phyloP scores from a whole-genome alignment of 2,113 vertebrate species.

The Globicephala melas region DNA sequence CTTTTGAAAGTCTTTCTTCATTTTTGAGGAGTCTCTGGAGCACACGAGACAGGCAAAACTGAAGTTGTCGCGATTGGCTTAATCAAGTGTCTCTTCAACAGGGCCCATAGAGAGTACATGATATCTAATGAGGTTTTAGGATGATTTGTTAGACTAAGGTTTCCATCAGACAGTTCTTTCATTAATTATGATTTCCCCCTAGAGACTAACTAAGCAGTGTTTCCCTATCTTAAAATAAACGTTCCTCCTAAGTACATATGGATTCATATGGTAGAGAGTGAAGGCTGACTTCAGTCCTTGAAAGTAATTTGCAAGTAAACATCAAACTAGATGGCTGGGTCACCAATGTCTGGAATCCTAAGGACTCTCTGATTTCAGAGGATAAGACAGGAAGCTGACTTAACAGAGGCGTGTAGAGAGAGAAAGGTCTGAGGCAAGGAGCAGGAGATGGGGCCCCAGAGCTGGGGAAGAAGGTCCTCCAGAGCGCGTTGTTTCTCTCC shows the following conservation, averaged over 20 bases:
- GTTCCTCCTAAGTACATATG: not conserved
- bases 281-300: not conserved
- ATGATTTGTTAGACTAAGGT: constrained; percentile 62
- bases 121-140: constrained; percentile 51
- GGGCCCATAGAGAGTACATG: constrained; percentile 37
- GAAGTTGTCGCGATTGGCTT: constrained; percentile 47
- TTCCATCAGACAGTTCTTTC: constrained; percentile 47
- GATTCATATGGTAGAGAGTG: not conserved
- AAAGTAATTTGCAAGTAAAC: constrained; percentile 22
- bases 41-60: constrained; percentile 21
- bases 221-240: constrained; percentile 34
- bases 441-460: not conserved
- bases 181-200: constrained; percentile 42
- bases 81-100: constrained; percentile 54
- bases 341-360: not conserved
- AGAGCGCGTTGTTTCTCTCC: not conserved
- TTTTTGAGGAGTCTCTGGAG: constrained; percentile 35
- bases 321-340: not conserved
- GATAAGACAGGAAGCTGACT: not conserved
- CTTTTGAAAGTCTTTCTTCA: constrained; percentile 23
- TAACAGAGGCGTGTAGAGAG: not conserved
- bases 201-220: not conserved
- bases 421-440: not conserved
- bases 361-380: not conserved
- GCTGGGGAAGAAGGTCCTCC: not conserved